Evolutionary conservation across 2,888 invertebrate species (phyloP).

Genomic region (Eristalis arbustorum): DNA sequence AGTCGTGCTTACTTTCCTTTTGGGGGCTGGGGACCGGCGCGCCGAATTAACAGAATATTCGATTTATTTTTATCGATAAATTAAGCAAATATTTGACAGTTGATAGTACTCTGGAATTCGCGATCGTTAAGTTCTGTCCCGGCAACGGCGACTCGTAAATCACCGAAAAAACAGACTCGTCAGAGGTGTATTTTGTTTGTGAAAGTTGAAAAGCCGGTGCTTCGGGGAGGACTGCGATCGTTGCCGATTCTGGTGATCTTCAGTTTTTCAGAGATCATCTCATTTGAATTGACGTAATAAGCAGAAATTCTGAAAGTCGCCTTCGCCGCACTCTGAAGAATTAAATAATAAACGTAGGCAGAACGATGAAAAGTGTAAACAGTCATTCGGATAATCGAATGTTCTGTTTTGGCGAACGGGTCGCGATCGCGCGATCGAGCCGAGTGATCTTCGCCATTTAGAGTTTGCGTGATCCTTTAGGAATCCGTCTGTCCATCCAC

Average conservation of each 20-base stretch:
- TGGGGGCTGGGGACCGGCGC: no score
- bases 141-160: neutral
- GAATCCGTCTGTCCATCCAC: neutral
- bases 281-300: slow-evolving; percentile 56
- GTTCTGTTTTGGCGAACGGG: slow-evolving; percentile 5
- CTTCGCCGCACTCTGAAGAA: neutral
- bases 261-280: slow-evolving; percentile 4
- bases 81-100: slow-evolving; percentile 30
- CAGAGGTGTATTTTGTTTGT: neutral
- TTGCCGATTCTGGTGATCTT: neutral
- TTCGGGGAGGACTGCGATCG: neutral
- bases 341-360: slow-evolving; percentile 41
- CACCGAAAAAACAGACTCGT: neutral
- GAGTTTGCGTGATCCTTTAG: neutral
- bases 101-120: slow-evolving; percentile 39
- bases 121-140: slow-evolving; percentile 13
- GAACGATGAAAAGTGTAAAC: slow-evolving; percentile 24
- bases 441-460: neutral
- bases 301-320: neutral
- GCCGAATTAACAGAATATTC: no score
- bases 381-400: slow-evolving; percentile 13
- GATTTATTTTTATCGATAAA: slow-evolving; percentile 40
- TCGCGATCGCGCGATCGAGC: neutral
- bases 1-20: neutral
- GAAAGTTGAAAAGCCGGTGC: slow-evolving; percentile 45